Base-by-base conservation (phyloP, 2,113 vertebrate genomes). In the Melanostigma gelatinosum region DNA sequence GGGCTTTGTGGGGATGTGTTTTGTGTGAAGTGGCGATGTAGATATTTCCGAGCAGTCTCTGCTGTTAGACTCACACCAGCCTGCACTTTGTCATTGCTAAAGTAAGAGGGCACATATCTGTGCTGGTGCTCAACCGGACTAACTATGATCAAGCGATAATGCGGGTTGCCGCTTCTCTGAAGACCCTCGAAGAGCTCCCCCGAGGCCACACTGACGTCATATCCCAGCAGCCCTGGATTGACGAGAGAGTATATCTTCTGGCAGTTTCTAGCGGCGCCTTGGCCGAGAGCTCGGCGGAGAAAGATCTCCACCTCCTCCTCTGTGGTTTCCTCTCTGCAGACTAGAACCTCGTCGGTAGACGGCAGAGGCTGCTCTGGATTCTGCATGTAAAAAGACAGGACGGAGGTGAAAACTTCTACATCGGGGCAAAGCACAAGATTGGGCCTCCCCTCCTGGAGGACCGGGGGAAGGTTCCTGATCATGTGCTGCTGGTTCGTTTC, bases 231-330 rank as follows among this genome's bases (percentile, higher is more conserved):
- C 7, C 95, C 95, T 34, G 94, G 93, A 64, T 90, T 92, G 27
- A 95, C 85, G 24, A 96, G 77, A 22, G 89, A 93, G 74, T 95
- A 94, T 48, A 96, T 95, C 87, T 94, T 96, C 72, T 88, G 76
- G 32, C 87, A 90, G 38, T 75, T 82, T 38, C 24, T 75, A 40
- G 3, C 50, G 29, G 79, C 60, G 8, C 75, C 71, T 62, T 86
- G 76, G 10, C 85, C 64, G 5, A 96, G 88, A 75, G 93, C 93
- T 77, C 95, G 87, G n/a, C 93, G 90, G 16, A 96, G 87, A 48
- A 96, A 94, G 68, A 96, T 92, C 77, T 96, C 94, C 22, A 95
- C 93, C 50, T 96, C 93, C 52, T 96, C 95, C 62, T 91, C 85
- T 29, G 91, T 88, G 22, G 95, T 96, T 22, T 94, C 80, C 4